phyloP scores from a whole-genome alignment of 2,113 vertebrate genomes.

The Australoheros scitulus region DNA sequence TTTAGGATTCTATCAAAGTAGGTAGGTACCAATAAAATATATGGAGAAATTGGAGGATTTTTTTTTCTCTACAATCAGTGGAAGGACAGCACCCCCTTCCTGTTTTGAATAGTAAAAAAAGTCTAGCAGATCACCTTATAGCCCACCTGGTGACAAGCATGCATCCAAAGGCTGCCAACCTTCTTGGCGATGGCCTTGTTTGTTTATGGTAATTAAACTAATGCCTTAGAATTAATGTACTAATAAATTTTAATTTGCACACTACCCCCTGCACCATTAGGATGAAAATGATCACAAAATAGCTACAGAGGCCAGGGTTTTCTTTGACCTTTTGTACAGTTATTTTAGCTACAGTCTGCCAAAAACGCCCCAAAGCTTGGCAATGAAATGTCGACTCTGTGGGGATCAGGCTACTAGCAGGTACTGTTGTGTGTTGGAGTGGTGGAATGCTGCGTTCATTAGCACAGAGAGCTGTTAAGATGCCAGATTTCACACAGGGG shows the following conservation, averaged over 20 bases:
- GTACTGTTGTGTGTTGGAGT: not conserved
- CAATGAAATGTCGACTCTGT: constrained; percentile 1
- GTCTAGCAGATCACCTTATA: not conserved
- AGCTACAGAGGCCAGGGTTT: not conserved
- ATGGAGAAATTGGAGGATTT: no score
- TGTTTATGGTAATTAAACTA: constrained; percentile 30
- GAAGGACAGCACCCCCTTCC: not conserved
- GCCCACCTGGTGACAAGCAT: not conserved
- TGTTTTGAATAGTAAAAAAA: not conserved
- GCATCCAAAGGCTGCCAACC: constrained; percentile 3
- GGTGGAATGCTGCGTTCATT: not conserved
- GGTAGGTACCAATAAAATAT: no score
- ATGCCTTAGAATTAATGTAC: constrained; percentile 3
- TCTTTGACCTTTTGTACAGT: constrained; percentile 6
- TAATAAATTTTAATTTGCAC: not conserved
- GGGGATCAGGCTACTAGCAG: constrained; percentile 1
- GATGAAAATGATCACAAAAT: not conserved
- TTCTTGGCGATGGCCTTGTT: not conserved
- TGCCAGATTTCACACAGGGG: constrained; percentile 13
- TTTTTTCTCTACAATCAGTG: not conserved
- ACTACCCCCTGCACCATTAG: not conserved
- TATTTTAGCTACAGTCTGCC: not conserved
- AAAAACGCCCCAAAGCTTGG: not conserved
- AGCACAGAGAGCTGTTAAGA: constrained; percentile 5
- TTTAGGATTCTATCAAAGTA: no score